Conservation (phyloP, 2,113 vertebrate species). For the Madoqua kirkii region DNA sequence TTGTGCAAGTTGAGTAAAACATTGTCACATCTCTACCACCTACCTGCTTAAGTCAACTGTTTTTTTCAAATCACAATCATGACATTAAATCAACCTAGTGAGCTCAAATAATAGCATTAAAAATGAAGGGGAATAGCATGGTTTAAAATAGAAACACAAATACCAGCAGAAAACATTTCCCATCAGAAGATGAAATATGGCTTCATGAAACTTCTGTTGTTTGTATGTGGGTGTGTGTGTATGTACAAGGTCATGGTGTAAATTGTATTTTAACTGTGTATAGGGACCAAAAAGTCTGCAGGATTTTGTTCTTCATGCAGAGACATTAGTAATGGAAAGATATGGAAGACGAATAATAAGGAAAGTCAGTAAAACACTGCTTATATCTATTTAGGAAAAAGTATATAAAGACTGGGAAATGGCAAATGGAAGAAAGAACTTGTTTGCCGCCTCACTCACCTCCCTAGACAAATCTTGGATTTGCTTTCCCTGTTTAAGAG, state of each 20-base stretch:
- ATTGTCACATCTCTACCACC: background rate
- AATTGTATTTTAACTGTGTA: background rate
- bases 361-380: background rate
- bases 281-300: background rate
- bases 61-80: background rate
- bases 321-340: background rate
- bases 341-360: background rate
- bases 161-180: background rate
- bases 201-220: background rate
- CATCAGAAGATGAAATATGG: background rate
- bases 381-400: constrained; percentile 7
- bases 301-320: background rate
- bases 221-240: background rate
- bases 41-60: background rate
- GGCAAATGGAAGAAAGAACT: background rate
- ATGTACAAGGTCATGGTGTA: background rate
- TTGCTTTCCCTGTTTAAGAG: background rate
- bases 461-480: background rate
- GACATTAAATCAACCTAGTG: constrained; percentile 44
- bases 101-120: constrained; percentile 34
- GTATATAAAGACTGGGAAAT: background rate
- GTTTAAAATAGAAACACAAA: constrained; percentile 54
- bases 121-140: background rate
- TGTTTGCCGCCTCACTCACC: fast-evolving
- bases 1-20: background rate